Conservation (phyloP, 2,113 vertebrate species). For the Seriola aureovittata region DNA sequence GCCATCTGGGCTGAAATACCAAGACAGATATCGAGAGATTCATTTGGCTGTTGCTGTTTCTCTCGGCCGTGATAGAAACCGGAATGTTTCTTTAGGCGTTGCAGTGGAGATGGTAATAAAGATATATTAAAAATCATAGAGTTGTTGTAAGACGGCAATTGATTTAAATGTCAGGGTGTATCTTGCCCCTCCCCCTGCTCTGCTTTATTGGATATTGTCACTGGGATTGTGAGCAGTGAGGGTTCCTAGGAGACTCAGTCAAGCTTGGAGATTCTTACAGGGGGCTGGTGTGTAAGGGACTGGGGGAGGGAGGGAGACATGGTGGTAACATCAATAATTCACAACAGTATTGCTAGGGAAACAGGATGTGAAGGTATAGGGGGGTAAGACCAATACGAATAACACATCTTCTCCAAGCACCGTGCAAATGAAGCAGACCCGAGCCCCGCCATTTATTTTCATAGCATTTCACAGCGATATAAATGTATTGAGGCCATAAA, state of each 20-base stretch:
- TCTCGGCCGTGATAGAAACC: constrained; percentile 21
- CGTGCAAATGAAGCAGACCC: constrained; percentile 65
- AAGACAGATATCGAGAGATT: constrained; percentile 24
- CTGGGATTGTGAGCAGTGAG: constrained; percentile 66
- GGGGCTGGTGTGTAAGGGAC: constrained; percentile 65
- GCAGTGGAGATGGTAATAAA: constrained; percentile 70
- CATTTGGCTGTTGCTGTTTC: constrained; percentile 24
- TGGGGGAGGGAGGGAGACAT: constrained; percentile 59
- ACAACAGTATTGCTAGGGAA: constrained; percentile 78
- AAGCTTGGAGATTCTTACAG: constrained; percentile 75
- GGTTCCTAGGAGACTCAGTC: constrained; percentile 75
- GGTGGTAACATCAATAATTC: constrained; percentile 83
- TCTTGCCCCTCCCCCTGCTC: constrained; percentile 64
- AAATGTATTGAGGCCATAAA: constrained; percentile 72
- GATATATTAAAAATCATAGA: constrained; percentile 74
- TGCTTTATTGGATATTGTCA: constrained; percentile 81
- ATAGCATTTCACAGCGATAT: constrained; percentile 53
- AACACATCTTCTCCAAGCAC: constrained; percentile 61
- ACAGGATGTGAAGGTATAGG: constrained; percentile 78
- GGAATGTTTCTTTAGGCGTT: constrained; percentile 34
- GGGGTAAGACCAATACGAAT: constrained; percentile 54
- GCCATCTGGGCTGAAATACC: constrained; percentile 56
- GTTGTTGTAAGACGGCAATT: constrained; percentile 75
- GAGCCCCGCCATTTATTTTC: constrained; percentile 62
- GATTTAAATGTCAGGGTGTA: constrained; percentile 82